Conservation (phyloP, 2,888 invertebrate species). For the Phengaris arion region DNA sequence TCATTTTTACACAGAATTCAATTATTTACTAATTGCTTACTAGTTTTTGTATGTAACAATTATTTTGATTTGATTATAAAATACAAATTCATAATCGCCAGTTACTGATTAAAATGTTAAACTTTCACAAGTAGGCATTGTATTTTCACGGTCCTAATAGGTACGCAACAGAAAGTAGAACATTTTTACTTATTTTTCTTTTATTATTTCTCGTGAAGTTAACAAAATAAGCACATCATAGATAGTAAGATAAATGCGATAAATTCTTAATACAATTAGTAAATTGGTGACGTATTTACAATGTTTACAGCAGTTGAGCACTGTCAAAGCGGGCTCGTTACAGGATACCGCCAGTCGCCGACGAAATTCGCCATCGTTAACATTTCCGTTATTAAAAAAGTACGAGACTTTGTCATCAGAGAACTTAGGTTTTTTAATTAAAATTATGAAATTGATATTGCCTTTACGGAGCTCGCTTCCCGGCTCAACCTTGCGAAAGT, state of each 20-base stretch:
- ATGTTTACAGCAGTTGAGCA: conserved; percentile 14
- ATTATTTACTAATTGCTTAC: conserved; percentile 11
- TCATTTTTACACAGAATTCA: conserved; percentile 39
- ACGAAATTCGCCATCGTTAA: conserved; percentile 61
- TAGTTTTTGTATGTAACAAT: not conserved
- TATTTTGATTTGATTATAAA: not conserved
- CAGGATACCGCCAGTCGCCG: conserved; percentile 36
- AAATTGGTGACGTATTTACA: conserved; percentile 2
- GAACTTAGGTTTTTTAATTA: conserved; percentile 80
- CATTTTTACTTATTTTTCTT: too few species aligned
- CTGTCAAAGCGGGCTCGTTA: conserved; percentile 18
- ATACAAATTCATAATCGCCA: too few species aligned
- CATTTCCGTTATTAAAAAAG: conserved; percentile 80
- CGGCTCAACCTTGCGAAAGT: conserved; percentile 75
- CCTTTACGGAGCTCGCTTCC: conserved; percentile 71
- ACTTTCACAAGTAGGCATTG: too few species aligned
- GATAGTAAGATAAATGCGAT: too few species aligned
- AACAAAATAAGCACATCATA: too few species aligned
- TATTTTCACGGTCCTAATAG: too few species aligned
- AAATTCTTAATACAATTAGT: not conserved
- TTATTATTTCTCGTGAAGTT: too few species aligned
- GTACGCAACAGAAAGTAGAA: too few species aligned
- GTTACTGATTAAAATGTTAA: too few species aligned
- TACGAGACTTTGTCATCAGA: conserved; percentile 77
- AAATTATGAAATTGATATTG: conserved; percentile 81